These are phyloP conservation scores for Sterrhoptilus dennistouni DNA, from an alignment of 2,113 vertebrate genomes.

Conservation along the genomic window DNA sequence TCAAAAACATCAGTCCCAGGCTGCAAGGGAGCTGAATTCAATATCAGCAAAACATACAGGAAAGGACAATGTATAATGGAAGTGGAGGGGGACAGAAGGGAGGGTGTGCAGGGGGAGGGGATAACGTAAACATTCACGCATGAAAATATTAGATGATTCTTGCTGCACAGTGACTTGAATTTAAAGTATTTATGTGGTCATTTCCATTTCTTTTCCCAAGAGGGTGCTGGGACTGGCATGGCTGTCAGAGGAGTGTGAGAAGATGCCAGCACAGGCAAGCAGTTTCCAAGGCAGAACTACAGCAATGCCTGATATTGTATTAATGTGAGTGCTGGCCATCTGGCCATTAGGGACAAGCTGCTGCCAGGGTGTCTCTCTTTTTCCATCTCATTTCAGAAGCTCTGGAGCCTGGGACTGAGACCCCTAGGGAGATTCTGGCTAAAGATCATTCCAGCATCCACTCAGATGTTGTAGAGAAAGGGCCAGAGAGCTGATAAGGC, in stretches of 20 bases:
- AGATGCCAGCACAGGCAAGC: constrained; percentile 77
- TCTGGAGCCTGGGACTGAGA: constrained; percentile 67
- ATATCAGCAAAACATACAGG: constrained; percentile 25
- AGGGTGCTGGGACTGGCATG: constrained; percentile 61
- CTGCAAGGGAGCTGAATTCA: constrained; percentile 21
- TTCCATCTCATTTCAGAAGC: constrained; percentile 69
- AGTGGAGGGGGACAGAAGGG: neutral
- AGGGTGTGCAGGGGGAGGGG: neutral
- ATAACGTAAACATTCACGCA: neutral
- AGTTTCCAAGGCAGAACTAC: constrained; percentile 78
- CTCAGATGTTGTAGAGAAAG: constrained; percentile 45
- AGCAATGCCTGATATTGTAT: constrained; percentile 71
- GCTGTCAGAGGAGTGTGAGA: constrained; percentile 60
- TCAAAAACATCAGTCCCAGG: constrained; percentile 2
- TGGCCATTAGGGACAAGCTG: constrained; percentile 68
- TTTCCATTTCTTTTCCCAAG: constrained; percentile 71
- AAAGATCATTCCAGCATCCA: constrained; percentile 53
- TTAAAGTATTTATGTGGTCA: constrained; percentile 67
- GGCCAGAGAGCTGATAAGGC: constrained; percentile 22
- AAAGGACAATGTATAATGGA: constrained; percentile 27
- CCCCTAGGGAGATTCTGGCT: constrained; percentile 65
- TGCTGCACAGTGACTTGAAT: constrained; percentile 74
- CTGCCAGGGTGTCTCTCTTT: constrained; percentile 71
- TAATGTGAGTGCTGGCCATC: constrained; percentile 73
- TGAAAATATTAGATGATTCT: constrained; percentile 50